Evolutionary conservation across 2,113 vertebrate species (phyloP), one percentile per base, ranked within the genome.

Genomic region (Megaceryle maxima): DNA sequence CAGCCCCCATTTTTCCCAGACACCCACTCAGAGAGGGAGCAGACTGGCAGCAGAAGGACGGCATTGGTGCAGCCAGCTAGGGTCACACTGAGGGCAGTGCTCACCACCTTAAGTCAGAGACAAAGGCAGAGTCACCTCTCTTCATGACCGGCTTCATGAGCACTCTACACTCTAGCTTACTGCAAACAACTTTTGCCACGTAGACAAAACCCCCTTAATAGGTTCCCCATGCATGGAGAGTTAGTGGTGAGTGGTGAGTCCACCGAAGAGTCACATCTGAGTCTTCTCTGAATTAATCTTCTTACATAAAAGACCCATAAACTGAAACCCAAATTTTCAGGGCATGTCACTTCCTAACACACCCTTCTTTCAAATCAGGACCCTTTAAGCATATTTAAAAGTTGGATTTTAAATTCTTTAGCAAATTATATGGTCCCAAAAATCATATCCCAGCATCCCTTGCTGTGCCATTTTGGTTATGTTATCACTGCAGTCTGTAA

Each of bases 1-100:
- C 80, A 85, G 68, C 91, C 83, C 48, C 83, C 80, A 56, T 4
- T 43, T 56, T 95, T 87, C 69, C 43, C 57, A 96, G 53, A 72
- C 80, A 41, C 73, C 73, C 73, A 84, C 64, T 3, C 8, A 1
- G 44, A 66, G 59, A 3, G 6, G 26, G 43, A 88, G 39, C 60
- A 75, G 69, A 29, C 67, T 93, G 70, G 62, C 82, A 85, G 84
- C 37, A 74, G 41, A 57, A 72, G 24, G 51, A 22, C 57, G 74
- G 67, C 3, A 0, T 20, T 83, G 21, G 16, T 39, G 33, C 37
- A 89, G 33, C 48, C 46, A 88, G 46, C 6, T 33, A 20, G 10
- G 26, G n/a, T 59, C 55, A 31, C 22, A 77, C 1, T 4, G 0
- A 2, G 33, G 21, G 14, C 10, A 72, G 39, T 81, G 16, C 35